Percentiles rank a stretch among this genome's conserved stretches.
Conservation (phyloP, 1,140 invertebrate genomes). For the Drosophila orena region DNA sequence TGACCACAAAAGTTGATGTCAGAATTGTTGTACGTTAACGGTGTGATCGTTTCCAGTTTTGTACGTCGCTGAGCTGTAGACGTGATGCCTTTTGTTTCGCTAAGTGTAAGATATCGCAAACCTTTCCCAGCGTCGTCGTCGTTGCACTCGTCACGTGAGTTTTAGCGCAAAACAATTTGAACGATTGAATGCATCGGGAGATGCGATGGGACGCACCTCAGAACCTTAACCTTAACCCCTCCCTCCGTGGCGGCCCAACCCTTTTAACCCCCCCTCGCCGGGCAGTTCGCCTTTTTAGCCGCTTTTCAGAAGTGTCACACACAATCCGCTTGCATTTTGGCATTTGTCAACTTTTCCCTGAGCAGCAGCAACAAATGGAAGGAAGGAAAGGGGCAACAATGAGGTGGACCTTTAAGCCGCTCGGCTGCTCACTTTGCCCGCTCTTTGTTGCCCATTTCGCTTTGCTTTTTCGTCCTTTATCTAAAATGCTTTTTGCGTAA, state of each 20-base stretch:
- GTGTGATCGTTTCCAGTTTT: too few relatives aligned
- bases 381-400: slow-evolving; percentile 7
- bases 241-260: slow-evolving; percentile 4
- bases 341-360: slow-evolving; percentile 79
- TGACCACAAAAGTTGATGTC: too few relatives aligned
- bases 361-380: slow-evolving; percentile 22
- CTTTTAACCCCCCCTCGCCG: background rate
- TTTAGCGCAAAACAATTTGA: slow-evolving; percentile 81
- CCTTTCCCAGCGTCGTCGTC: slow-evolving; percentile 38
- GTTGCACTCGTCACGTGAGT: slow-evolving; percentile 81
- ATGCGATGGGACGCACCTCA: slow-evolving; percentile 36
- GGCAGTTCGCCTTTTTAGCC: slow-evolving; percentile 13
- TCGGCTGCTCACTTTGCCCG: slow-evolving; percentile 47
- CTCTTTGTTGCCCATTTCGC: slow-evolving; percentile 44
- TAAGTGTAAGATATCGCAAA: background rate
- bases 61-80: too few relatives aligned
- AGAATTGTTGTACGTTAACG: background rate
- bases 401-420: slow-evolving; percentile 61
- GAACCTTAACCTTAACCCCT: background rate
- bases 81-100: background rate
- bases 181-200: slow-evolving; percentile 75
- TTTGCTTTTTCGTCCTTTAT: slow-evolving; percentile 62
- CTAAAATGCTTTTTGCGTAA: slow-evolving; percentile 84
- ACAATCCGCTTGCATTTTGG: slow-evolving; percentile 82
- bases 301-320: slow-evolving; percentile 77